Base-by-base conservation (phyloP, 30 jellyfish, hydroid and myxozoan species). In the Aurelia aurita complex sp. Pacific region DNA sequence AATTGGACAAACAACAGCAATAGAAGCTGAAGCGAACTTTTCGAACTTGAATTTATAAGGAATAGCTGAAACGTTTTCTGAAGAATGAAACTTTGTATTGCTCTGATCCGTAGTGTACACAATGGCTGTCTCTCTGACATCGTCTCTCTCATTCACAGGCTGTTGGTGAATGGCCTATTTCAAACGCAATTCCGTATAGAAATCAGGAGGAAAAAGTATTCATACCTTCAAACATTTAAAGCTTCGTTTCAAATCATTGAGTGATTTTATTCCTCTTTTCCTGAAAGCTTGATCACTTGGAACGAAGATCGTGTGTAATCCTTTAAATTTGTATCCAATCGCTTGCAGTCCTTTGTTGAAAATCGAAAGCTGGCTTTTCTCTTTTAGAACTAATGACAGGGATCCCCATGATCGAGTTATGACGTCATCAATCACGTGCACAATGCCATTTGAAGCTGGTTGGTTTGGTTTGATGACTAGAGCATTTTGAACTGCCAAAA, bases 281-380 rank as follows among this genome's bases (percentile, higher is more conserved):
- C 52, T 69, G 73, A 82, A 82, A 16, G 72, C 91, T 10, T 69
- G 78, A 55, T 82, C 83, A 35, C 85, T 82, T 23, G 91, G 91
- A 42, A 73, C 77, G 66, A 82, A 82, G 16, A 82, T 57, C n/a
- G 91, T 82, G 82, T 69, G 18, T 52, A 55, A 36, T 10, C 87
- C 87, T 32, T 17, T 19, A 35, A 77, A 8, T 77, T 14, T 34
- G 32, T 55, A 62, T 0, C 65, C 50, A 4, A 77, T 42, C 29
- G 17, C 10, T 50, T 77, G 55, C 2, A 77, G 70, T 14, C 77
- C 87, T 42, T 23, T 33, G 43, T 77, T 77, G 77, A 77, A 77
- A 3, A 77, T 77, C 11, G 46, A 12, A 2, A 77, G 12, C 11
- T 36, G 16, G 57, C 57, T 46, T 46, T 9, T 46, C 12, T 46